phyloP scores from a whole-genome alignment of 2,888 invertebrate species.

The Spodoptera littoralis region DNA sequence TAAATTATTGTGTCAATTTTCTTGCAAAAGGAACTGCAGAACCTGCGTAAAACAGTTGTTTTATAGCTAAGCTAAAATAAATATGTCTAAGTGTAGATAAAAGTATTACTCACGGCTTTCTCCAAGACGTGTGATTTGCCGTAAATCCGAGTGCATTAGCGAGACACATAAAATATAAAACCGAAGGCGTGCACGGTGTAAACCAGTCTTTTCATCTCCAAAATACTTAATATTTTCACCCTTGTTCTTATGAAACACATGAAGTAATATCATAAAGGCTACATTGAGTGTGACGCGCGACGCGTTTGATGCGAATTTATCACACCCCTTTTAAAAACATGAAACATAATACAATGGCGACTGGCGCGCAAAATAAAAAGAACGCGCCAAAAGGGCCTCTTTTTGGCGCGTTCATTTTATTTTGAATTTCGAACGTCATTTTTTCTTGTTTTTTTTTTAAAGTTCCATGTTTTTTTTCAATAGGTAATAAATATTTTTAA shows the following conservation, averaged over 20 bases:
- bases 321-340: constrained; percentile 24
- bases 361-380: no score
- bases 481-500: no score
- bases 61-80: no score
- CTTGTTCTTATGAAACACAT: constrained; percentile 13
- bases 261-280: constrained; percentile 31
- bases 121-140: constrained; percentile 18
- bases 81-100: no score
- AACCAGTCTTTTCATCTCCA: constrained; percentile 21
- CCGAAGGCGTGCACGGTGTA: constrained; percentile 1
- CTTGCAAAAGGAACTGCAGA: no score
- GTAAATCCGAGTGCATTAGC: constrained; percentile 26
- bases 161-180: constrained; percentile 24
- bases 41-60: no score
- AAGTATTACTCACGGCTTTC: constrained; percentile 1
- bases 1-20: no score
- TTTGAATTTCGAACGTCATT: no score
- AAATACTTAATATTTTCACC: constrained; percentile 25
- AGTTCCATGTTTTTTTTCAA: no score
- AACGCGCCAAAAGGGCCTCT: no score
- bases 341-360: constrained; percentile 6
- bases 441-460: no score
- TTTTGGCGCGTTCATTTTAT: no score
- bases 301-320: constrained; percentile 18
- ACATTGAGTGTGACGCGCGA: constrained; percentile 33